Base-by-base conservation (phyloP, 2,113 vertebrate species). In the Hucho hucho region DNA sequence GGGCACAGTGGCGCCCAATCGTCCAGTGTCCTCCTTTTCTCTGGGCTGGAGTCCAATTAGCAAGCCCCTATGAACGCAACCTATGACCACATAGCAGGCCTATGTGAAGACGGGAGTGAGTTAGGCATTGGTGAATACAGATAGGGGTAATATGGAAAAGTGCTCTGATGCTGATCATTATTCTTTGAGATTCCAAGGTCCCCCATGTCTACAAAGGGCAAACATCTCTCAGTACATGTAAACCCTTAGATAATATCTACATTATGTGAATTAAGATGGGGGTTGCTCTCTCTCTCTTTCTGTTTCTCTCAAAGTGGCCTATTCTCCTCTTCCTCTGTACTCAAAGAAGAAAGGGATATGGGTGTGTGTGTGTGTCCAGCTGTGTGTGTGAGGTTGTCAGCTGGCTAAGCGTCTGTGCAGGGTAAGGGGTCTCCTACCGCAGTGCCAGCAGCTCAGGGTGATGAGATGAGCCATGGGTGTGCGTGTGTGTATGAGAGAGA, bases 1-100 rank as follows among this genome's bases (percentile, higher is more conserved):
- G 75, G 76, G 78, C 63, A 84, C 83, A 78, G 72, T 73, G 77
- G 79, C 81, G 75, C 73, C 80, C 80, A 86, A 83, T 88, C 87
- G 83, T 69, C 80, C 67, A 79, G 70, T 68, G 77, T 81, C 75
- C 72, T 76, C 64, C 78, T 25, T 77, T 80, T 77, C 81, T 84
- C 47, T 43, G 75, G 67, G 78, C 64, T 85, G 85, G 81, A 77
- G 73, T 77, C 47, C 25, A 75, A 71, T 81, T 80, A 79, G 82
- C 22, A 6, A 76, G 72, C 26, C 70, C 74, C 46, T 53, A 58
- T 46, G 32, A 25, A 68, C 16, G 11, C 20, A 53, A 28, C 49
- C n/a, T 43, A 12, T 46, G 59, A n/a, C 49, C 25, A 64, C 24
- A 26, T 13, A 64, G 63, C 16, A 16, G 24, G 16, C 11, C 24